Conservation (phyloP, 2,797 vertebrate species). For the Acanthurus tractus region DNA sequence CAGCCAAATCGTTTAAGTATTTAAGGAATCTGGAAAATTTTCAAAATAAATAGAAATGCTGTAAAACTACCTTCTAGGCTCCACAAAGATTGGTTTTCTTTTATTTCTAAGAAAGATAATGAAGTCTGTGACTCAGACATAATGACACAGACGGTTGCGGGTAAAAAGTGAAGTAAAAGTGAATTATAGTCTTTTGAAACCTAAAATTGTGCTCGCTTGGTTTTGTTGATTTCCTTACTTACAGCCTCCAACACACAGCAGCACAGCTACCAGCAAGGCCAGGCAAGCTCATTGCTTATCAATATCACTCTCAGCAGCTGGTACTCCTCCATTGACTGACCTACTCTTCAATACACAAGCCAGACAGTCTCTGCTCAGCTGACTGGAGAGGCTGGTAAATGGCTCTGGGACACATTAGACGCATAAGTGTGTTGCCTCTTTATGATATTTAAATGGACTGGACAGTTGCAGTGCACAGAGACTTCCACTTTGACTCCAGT, state of each 20-base stretch:
- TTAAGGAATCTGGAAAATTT: not conserved
- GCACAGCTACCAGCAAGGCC: conserved; percentile 13
- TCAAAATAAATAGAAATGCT: not conserved
- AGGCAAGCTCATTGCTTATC: conserved; percentile 49
- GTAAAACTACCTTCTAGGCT: not conserved
- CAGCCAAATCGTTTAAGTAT: not conserved
- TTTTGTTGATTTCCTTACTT: conserved; percentile 10
- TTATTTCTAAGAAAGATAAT: not conserved
- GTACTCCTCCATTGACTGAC: conserved; percentile 45
- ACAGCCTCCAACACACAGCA: not conserved
- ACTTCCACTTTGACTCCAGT: not conserved
- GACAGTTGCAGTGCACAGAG: conserved; percentile 22
- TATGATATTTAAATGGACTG: conserved; percentile 56
- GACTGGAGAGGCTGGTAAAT: conserved; percentile 34
- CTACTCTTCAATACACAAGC: conserved; percentile 28
- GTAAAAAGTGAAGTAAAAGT: conserved; percentile 14
- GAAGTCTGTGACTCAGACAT: not conserved
- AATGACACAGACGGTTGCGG: not conserved
- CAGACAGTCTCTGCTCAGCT: conserved; percentile 40
- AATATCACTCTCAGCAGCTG: conserved; percentile 46
- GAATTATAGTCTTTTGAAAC: not conserved
- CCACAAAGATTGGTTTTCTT: not conserved
- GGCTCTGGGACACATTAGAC: conserved; percentile 33
- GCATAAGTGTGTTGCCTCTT: conserved; percentile 37
- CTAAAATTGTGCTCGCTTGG: not conserved